Evolutionary conservation across 2,113 vertebrate genomes (phyloP), one percentile per base, ranked within the genome.

Genomic region (Ibidorhyncha struthersii): DNA sequence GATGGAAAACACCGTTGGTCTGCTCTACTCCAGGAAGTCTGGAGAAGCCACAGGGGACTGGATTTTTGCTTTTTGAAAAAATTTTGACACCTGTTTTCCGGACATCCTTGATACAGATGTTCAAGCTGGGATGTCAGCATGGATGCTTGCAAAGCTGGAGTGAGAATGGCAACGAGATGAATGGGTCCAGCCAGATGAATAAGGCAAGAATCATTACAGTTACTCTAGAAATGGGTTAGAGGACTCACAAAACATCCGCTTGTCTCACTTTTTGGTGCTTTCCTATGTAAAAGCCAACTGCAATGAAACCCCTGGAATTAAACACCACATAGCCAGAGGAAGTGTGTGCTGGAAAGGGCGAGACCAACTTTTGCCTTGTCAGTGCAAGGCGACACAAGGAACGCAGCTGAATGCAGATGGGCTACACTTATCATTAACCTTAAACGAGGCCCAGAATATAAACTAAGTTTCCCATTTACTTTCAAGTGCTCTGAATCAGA

Each of bases 21-120:
- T 97, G 79, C 77, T 91, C 45, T 92, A 3, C 67, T 34, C 27
- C n/a, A 32, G 84, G 45, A 81, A 92, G 36, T 79, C 92, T 81
- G 94, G 85, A 87, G 69, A 79, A 96, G 83, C n/a, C 34, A 87
- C 15, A 34, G 72, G 43, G 27, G 47, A 69, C 8, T 67, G 77
- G 26, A 40, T 20, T 89, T 89, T 59, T 25, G 18, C 0, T 21
- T 93, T 90, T 8, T 45, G 30, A 59, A 81, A 67, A 82, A 63
- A 62, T 26, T 55, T 26, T 89, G 86, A 91, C 20, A 73, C 94
- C 92, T 94, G 76, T 95, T 97, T 95, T 91, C 82, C 90, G 86
- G 94, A 89, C 74, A 90, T 84, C 76, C 69, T 19, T 11, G 1
- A 53, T 80, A 84, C 87, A 85, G 77, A 76, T 69, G 69, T 81